Conservation (phyloP, 2,888 invertebrate genomes). For the Agrenia bidenticulata region DNA sequence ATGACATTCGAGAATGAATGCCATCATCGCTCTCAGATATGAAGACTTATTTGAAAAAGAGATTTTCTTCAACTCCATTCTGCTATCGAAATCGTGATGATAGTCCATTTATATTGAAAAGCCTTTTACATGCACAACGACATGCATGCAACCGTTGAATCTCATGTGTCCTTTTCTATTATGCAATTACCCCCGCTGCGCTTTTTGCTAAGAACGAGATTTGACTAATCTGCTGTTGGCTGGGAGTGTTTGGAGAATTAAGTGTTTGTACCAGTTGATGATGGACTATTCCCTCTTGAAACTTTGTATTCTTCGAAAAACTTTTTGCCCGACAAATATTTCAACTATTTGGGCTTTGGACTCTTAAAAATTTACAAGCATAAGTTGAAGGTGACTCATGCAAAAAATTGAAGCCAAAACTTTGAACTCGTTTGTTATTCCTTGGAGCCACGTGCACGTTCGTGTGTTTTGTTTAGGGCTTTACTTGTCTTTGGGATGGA, state of each 20-base stretch:
- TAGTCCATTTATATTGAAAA: too few relatives aligned
- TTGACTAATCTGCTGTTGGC: too few relatives aligned
- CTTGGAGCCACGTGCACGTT: background rate
- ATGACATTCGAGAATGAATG: too few relatives aligned
- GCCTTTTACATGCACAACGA: too few relatives aligned
- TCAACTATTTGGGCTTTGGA: background rate
- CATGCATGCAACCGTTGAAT: too few relatives aligned
- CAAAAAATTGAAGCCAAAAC: background rate
- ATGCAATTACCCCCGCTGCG: too few relatives aligned
- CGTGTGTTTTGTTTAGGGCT: background rate
- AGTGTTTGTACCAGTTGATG: background rate
- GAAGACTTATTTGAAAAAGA: too few relatives aligned
- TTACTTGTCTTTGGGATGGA: background rate
- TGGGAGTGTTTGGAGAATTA: background rate
- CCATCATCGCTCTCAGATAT: too few relatives aligned
- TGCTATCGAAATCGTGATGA: too few relatives aligned
- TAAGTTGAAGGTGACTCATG: background rate
- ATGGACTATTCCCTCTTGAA: background rate
- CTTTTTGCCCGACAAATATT: background rate
- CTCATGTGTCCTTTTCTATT: too few relatives aligned
- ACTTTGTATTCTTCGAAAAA: background rate
- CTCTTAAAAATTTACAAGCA: background rate
- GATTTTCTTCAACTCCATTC: too few relatives aligned
- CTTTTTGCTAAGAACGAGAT: too few relatives aligned
- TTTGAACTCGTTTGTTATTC: constrained; percentile 6